Evolutionary conservation across 1,140 invertebrate genomes (phyloP).

Genomic region (Drosophila navojoa): DNA sequence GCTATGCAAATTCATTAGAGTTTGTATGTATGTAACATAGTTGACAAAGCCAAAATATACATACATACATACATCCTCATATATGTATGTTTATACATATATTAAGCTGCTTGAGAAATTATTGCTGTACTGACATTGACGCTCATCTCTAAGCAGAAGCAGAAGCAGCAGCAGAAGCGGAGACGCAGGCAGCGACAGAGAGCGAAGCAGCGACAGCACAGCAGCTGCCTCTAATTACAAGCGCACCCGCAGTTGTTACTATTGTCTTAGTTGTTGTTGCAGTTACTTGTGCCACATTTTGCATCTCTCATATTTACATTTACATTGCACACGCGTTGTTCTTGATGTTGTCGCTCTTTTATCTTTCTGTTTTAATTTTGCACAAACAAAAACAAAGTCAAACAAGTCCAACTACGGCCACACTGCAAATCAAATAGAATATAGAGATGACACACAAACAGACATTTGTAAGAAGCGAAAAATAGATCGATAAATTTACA

Average conservation of each 20-base stretch:
- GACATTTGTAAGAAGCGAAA: too few relatives aligned
- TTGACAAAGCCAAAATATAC: slow-evolving; percentile 5
- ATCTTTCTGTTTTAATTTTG: slow-evolving; percentile 3
- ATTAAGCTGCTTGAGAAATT: slow-evolving; percentile 69
- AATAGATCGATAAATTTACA: not conserved
- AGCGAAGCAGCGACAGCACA: slow-evolving; percentile 2
- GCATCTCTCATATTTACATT: slow-evolving; percentile 62
- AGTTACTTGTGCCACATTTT: slow-evolving; percentile 70
- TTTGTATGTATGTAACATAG: slow-evolving; percentile 15
- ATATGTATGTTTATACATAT: not conserved
- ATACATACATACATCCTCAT: slow-evolving; percentile 31
- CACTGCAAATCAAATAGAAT: not conserved
- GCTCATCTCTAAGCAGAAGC: slow-evolving; percentile 33
- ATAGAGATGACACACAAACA: too few relatives aligned
- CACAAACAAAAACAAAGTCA: not conserved
- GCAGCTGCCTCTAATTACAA: slow-evolving; percentile 65
- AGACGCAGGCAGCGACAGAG: not conserved
- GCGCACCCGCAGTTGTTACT: slow-evolving; percentile 35
- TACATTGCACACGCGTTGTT: slow-evolving; percentile 37
- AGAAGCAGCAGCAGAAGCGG: not conserved
- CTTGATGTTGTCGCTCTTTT: slow-evolving; percentile 8
- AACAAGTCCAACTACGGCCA: not conserved
- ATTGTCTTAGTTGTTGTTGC: slow-evolving; percentile 34
- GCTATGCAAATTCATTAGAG: slow-evolving; percentile 26
- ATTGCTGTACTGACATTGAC: slow-evolving; percentile 78